phyloP scores from a whole-genome alignment of 2,797 vertebrate genomes.

The Galago senegalensis region DNA sequence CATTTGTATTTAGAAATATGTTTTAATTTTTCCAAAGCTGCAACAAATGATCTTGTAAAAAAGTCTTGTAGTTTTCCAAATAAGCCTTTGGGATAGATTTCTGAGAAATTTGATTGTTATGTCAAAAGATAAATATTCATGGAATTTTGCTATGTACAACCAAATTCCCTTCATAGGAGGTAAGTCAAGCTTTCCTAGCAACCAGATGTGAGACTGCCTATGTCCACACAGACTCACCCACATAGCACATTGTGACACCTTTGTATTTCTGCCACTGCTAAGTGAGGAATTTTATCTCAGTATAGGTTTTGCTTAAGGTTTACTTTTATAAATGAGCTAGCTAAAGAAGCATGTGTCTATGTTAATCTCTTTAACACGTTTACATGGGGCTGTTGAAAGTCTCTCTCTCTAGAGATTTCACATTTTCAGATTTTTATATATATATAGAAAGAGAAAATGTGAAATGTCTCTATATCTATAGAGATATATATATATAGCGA shows the following conservation, averaged over 20 bases:
- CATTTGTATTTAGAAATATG: background rate
- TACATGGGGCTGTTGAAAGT: background rate
- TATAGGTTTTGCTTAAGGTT: constrained; percentile 27
- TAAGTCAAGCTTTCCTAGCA: background rate
- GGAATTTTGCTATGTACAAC: background rate
- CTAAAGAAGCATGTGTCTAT: background rate
- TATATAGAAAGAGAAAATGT: too few species aligned
- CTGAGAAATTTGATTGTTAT: background rate
- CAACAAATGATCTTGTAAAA: background rate
- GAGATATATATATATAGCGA: too few species aligned
- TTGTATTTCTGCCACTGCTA: background rate
- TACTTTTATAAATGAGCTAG: background rate
- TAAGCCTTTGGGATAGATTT: background rate
- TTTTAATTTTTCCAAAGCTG: background rate
- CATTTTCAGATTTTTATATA: background rate
- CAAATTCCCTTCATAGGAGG: background rate
- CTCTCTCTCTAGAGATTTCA: background rate
- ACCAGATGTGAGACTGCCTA: background rate
- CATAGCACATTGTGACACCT: too few species aligned
- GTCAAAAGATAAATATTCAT: background rate
- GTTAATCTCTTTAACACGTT: background rate
- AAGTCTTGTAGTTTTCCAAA: background rate
- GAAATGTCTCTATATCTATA: too few species aligned
- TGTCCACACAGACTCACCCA: background rate
- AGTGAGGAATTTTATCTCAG: background rate